Conservation (phyloP, 2,113 vertebrate species). For the Crotalus viridis region DNA sequence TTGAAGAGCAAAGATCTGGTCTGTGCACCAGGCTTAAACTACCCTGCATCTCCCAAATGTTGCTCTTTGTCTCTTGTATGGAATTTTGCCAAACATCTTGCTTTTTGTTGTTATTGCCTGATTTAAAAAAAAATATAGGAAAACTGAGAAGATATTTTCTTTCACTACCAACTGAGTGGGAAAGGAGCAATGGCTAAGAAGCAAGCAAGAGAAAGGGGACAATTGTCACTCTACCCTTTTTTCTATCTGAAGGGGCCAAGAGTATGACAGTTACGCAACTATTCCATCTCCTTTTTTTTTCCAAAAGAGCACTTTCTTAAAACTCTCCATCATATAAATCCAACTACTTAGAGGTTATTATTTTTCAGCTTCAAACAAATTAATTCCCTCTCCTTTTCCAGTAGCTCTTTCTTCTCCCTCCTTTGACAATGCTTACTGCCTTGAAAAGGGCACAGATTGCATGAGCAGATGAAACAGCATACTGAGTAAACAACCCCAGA, state of each 20-base stretch:
- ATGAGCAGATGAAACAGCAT: neutral
- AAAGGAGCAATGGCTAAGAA: neutral
- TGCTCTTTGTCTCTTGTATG: neutral
- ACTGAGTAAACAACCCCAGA: neutral
- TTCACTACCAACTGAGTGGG: neutral
- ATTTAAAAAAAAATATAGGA: neutral
- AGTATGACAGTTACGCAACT: neutral
- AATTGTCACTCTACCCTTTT: neutral
- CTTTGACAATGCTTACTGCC: neutral
- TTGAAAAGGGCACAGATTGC: neutral
- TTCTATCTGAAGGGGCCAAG: neutral
- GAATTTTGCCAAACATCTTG: neutral
- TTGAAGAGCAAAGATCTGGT: neutral
- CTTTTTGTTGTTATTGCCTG: neutral
- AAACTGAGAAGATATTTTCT: neutral
- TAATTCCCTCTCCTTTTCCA: neutral
- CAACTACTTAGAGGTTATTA: neutral
- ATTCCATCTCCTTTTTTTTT: neutral
- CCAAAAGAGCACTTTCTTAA: neutral
- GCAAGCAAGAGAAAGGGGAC: neutral
- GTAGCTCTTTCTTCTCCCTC: neutral
- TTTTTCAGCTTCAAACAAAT: neutral
- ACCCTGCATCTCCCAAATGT: neutral
- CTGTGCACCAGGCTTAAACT: neutral
- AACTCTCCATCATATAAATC: neutral